These are phyloP conservation scores for Trissonchulus sp. DNA, from an alignment of 2,888 invertebrate genomes.

Conservation along the genomic window DNA sequence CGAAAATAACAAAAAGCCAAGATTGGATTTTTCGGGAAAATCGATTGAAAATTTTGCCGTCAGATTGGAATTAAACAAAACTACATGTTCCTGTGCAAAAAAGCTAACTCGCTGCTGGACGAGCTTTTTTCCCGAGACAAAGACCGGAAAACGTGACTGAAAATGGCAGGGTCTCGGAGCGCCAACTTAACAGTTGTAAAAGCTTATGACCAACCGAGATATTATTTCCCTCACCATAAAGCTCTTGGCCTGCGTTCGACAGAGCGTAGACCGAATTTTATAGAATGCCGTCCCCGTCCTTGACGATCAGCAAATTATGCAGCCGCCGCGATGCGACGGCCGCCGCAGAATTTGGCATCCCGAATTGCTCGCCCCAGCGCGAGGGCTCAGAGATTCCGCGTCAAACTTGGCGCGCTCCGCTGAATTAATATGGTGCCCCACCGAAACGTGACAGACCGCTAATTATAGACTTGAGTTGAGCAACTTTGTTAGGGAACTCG, in stretches of 20 bases:
- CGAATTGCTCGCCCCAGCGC: background rate
- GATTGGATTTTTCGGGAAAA: too few species aligned
- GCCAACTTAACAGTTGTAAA: too few species aligned
- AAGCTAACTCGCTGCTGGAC: too few species aligned
- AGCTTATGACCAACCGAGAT: background rate
- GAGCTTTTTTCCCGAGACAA: too few species aligned
- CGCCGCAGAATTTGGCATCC: background rate
- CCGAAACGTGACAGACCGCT: background rate
- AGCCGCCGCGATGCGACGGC: background rate
- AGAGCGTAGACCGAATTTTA: background rate
- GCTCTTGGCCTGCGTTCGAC: background rate
- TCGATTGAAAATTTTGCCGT: too few species aligned
- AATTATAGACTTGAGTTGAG: background rate
- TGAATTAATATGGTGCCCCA: too few species aligned
- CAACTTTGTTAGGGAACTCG: too few species aligned
- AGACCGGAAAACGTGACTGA: too few species aligned
- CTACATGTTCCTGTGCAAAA: too few species aligned
- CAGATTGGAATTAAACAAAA: too few species aligned
- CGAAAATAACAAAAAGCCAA: too few species aligned
- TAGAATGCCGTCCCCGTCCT: background rate
- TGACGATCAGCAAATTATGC: background rate
- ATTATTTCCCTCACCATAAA: constrained; percentile 7
- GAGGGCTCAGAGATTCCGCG: background rate
- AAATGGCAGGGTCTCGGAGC: too few species aligned
- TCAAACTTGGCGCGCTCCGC: constrained; percentile 19